These are phyloP conservation scores for Xenopus borealis DNA, from an alignment of 2,113 vertebrate genomes.

Conservation along the genomic window DNA sequence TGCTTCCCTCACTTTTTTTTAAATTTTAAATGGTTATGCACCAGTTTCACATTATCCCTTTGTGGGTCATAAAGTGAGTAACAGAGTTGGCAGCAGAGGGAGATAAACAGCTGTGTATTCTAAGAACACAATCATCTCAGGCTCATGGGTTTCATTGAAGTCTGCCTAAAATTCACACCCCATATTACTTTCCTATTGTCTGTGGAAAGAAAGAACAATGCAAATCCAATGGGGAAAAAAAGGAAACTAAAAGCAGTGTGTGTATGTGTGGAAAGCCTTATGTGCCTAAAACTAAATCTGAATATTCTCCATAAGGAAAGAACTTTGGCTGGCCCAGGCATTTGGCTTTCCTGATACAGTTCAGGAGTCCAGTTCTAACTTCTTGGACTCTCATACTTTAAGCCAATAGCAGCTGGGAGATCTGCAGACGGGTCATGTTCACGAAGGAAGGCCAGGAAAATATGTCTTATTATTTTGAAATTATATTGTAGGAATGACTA, in stretches of 20 bases:
- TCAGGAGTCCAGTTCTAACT: slow-evolving; percentile 42
- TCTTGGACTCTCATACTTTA: slow-evolving; percentile 38
- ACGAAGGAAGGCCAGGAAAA: slow-evolving; percentile 34
- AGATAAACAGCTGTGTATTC: slow-evolving; percentile 60
- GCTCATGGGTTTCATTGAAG: slow-evolving; percentile 51
- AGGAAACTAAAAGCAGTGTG: background rate
- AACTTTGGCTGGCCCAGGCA: slow-evolving; percentile 57
- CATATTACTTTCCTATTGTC: slow-evolving; percentile 47
- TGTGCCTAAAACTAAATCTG: slow-evolving; percentile 34
- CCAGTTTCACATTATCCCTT: slow-evolving; percentile 56
- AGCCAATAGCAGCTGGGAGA: background rate
- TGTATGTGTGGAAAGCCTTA: slow-evolving; percentile 42
- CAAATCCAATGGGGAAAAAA: slow-evolving; percentile 13
- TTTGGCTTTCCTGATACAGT: slow-evolving; percentile 49
- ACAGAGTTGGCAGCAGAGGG: slow-evolving; percentile 57
- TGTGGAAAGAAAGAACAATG: slow-evolving; percentile 46
- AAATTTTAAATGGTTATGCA: slow-evolving; percentile 40
- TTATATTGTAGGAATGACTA: slow-evolving; percentile 30
- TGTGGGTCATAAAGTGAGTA: slow-evolving; percentile 60
- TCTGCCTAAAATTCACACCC: slow-evolving; percentile 51
- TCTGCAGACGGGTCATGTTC: slow-evolving; percentile 9
- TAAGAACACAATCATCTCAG: slow-evolving; percentile 48
- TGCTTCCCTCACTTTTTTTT: slow-evolving; percentile 49
- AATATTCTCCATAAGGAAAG: slow-evolving; percentile 28
- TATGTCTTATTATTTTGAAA: slow-evolving; percentile 32